Percentiles rank a stretch among this genome's conserved stretches.
Evolutionary conservation across 2,888 invertebrate species (phyloP).

Genomic region (Tuberolachnus salignus): DNA sequence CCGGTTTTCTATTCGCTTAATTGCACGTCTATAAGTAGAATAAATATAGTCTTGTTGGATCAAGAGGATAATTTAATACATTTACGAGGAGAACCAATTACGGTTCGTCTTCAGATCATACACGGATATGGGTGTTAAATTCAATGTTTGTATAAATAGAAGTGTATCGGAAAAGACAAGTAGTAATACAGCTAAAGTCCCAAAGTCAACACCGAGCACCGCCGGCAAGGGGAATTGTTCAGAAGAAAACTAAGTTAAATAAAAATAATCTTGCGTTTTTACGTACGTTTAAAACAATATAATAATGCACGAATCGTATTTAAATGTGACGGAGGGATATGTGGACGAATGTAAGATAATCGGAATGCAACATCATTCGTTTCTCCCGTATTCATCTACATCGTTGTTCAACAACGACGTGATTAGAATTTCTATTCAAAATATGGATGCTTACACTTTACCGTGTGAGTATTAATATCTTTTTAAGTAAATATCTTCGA

Average conservation of each 20-base stretch:
- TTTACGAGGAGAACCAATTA: slow-evolving; percentile 61
- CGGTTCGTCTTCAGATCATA: slow-evolving; percentile 58
- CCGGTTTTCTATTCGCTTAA: slow-evolving; percentile 61
- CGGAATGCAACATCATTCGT: not conserved
- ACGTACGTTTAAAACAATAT: not conserved
- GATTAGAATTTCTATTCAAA: no score
- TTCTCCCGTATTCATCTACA: not conserved
- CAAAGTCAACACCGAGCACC: no score
- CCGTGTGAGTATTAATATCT: not conserved
- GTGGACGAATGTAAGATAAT: not conserved
- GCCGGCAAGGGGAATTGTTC: no score
- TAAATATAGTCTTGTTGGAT: slow-evolving; percentile 61
- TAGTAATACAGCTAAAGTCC: no score
- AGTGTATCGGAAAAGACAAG: no score
- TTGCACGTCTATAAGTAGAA: slow-evolving; percentile 31
- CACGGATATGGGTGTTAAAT: no score
- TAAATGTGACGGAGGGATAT: not conserved
- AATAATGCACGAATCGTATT: not conserved
- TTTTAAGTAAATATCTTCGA: no score
- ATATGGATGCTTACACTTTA: slow-evolving; percentile 1
- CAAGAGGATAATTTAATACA: slow-evolving; percentile 60
- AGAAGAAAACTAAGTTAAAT: not conserved
- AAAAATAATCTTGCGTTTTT: not conserved
- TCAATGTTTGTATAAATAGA: no score
- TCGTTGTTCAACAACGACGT: not conserved